Percentiles rank a stretch among this genome's conserved stretches.
These are phyloP conservation scores for Rhinopithecus roxellana DNA, from an alignment of 2,113 vertebrate species.

Conservation along the genomic window DNA sequence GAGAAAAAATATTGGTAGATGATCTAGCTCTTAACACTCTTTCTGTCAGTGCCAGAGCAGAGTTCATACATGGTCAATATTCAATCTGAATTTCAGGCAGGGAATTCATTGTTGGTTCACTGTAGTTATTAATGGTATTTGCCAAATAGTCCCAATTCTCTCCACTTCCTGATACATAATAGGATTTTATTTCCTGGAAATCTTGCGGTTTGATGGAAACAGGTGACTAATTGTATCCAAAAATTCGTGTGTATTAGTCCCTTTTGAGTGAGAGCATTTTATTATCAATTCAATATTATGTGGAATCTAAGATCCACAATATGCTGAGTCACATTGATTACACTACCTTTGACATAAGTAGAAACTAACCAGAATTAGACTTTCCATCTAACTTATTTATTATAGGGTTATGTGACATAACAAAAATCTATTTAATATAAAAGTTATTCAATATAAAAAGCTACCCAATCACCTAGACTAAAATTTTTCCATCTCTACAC, in stretches of 20 bases:
- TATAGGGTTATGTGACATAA: background rate
- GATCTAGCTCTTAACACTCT: background rate
- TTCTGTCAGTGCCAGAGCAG: background rate
- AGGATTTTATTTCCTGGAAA: conserved; percentile 34
- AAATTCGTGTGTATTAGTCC: background rate
- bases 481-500: background rate
- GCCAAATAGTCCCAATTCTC: background rate
- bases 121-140: background rate
- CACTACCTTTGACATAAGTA: background rate
- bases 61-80: background rate
- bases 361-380: background rate
- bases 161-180: conserved; percentile 1
- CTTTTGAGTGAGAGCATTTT: background rate
- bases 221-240: conserved; percentile 46
- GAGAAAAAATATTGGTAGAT: background rate
- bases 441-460: background rate
- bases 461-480: background rate
- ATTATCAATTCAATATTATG: background rate
- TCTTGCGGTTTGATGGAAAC: background rate
- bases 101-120: background rate
- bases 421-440: background rate
- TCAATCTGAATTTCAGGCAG: background rate
- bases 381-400: conserved; percentile 29
- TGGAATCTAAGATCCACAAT: background rate
- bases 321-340: background rate